A percentile compares a stretch with the other conserved stretches of the same genome.
Evolutionary conservation across 2,888 invertebrate genomes (phyloP).

Genomic region (Allolobophora icterica): DNA sequence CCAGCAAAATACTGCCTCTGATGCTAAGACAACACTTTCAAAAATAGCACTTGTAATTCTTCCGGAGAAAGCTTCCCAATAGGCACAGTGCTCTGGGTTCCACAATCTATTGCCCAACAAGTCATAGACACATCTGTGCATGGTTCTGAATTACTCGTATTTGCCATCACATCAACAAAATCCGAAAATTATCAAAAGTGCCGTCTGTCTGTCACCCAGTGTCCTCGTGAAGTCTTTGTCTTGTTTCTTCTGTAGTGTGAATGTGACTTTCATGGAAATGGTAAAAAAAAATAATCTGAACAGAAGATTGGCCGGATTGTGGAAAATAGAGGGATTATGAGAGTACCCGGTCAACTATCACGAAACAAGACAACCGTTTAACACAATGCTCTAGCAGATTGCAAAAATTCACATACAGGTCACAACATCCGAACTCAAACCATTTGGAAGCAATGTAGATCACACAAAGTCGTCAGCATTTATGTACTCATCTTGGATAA

Average conservation of each 20-base stretch:
- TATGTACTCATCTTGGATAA: neutral
- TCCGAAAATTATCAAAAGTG: neutral
- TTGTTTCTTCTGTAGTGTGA: neutral
- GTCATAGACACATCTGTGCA: neutral
- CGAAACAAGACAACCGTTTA: neutral
- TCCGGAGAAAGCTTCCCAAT: neutral
- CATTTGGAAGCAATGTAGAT: neutral
- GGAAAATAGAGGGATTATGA: too few species aligned
- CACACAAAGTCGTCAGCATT: neutral
- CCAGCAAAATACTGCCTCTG: neutral
- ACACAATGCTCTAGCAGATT: neutral
- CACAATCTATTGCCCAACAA: neutral
- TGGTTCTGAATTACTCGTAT: neutral
- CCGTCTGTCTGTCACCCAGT: neutral
- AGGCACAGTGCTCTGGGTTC: neutral
- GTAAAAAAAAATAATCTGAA: neutral
- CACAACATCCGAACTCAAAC: conserved; percentile 11
- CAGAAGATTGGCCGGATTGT: neutral
- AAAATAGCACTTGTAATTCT: neutral
- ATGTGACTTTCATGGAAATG: neutral
- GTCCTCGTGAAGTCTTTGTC: neutral
- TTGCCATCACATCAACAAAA: neutral
- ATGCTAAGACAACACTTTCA: neutral
- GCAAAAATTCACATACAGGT: conserved; percentile 6
- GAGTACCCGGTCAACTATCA: neutral